Base-by-base conservation (phyloP, 1,140 invertebrate species). In the Frieseomelitta varia region DNA sequence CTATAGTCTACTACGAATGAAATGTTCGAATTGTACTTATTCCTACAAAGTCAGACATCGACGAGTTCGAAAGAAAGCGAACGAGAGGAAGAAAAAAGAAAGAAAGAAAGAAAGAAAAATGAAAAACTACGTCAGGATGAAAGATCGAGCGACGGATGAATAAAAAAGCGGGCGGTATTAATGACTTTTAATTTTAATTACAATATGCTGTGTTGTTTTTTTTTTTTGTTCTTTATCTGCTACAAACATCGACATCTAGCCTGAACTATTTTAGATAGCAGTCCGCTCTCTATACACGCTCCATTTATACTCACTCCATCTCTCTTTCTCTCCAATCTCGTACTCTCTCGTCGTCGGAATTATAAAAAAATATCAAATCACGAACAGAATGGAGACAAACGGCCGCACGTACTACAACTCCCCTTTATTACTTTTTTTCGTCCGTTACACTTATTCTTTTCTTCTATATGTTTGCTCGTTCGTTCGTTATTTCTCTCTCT, bases 241-340 rank as follows among this genome's bases (percentile, higher is more conserved):
- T 94, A 94, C 94, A 94, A 94, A 94, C 93, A 94, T 94, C 91
- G 93, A 94, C 93, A 94, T 94, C 92, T 93, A 94, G 93, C 94
- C 93, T 94, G 92, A 94, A 94, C 93, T 94, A 94, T 93, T 93
- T 92, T 93, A 93, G 89, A 93, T 92, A 94, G 93, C 92, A 93
- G 90, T 93, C 91, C 89, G 90, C 91, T 92, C 90, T 92, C 90
- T 92, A 91, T 90, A 91, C 91, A 92, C 87, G 72, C 72, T 73
- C 79, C 75, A 76, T 88, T 86, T 87, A 67, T 79, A 81, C 85
- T 85, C 87, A 71, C 87, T 75, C 8, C 68, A 21, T 74, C 63
- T 69, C 39, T 47, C 39, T 84, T 56, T 34, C 69, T 85, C 77
- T 81, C 53, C 34, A 77, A 53, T 72, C 27, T 79, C 81, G 84